Evolutionary conservation across 2,113 vertebrate genomes (phyloP).

Genomic region (Heliornis fulica): DNA sequence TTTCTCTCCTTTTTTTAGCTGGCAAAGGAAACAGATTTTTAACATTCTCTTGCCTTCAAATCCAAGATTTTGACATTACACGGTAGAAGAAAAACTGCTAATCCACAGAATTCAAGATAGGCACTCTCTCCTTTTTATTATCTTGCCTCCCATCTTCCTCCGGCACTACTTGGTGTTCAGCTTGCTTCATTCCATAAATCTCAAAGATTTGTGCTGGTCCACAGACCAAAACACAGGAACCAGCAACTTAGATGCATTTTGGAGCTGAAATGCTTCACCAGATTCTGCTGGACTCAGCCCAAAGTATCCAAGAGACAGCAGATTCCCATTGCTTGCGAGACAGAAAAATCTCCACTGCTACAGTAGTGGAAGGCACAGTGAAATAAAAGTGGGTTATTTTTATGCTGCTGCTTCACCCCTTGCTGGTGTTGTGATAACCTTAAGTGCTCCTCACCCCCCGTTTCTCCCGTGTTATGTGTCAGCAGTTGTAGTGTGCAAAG

Average conservation of each 20-base stretch:
- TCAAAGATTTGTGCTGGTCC: background rate
- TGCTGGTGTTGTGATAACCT: background rate
- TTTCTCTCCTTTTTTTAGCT: too few species aligned
- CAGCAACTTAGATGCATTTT: background rate
- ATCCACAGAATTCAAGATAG: background rate
- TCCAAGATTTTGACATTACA: background rate
- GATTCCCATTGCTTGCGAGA: background rate
- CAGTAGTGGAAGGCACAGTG: background rate
- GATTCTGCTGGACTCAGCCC: background rate
- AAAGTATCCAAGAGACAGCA: background rate
- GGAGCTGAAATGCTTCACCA: background rate
- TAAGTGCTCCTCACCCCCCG: background rate
- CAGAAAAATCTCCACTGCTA: background rate
- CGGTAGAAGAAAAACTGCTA: background rate
- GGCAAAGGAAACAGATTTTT: background rate
- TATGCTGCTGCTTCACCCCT: background rate
- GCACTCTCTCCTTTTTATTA: background rate
- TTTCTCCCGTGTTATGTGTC: background rate
- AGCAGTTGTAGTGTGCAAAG: background rate
- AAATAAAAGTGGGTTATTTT: background rate
- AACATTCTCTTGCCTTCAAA: background rate
- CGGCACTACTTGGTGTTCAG: background rate
- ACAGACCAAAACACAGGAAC: background rate
- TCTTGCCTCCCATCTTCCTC: background rate
- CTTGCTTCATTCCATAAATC: background rate